These are phyloP conservation scores for Drosophila neocordata DNA, from an alignment of 1,140 invertebrate genomes.

Conservation along the genomic window DNA sequence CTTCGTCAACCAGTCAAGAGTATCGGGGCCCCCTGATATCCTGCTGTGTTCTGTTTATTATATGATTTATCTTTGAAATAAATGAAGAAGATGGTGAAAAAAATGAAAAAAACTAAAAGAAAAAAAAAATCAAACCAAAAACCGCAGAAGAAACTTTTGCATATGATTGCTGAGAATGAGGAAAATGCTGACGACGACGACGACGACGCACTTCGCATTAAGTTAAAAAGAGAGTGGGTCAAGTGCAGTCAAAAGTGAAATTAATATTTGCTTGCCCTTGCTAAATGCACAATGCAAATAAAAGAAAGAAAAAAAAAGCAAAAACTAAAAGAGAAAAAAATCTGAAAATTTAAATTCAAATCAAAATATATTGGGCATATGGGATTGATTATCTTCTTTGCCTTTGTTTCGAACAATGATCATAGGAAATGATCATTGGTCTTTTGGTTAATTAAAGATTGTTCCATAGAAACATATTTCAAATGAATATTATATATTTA, in stretches of 20 bases:
- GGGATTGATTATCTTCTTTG: background rate
- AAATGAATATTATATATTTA: too few species aligned
- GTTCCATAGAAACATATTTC: too few species aligned
- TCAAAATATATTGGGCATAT: slow-evolving; percentile 16
- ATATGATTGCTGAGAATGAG: slow-evolving; percentile 11
- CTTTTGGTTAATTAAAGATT: too few species aligned
- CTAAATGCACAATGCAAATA: slow-evolving; percentile 13
- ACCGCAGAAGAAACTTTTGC: slow-evolving; percentile 6
- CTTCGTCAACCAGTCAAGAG: slow-evolving; percentile 24
- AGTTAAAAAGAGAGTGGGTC: slow-evolving; percentile 72
- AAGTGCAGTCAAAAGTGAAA: slow-evolving; percentile 80
- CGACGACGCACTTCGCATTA: slow-evolving; percentile 44
- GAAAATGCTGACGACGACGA: slow-evolving; percentile 4
- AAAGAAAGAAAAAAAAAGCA: slow-evolving; percentile 3
- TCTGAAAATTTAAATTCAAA: slow-evolving; percentile 15
- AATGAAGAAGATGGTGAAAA: slow-evolving; percentile 3
- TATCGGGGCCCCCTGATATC: slow-evolving; percentile 31
- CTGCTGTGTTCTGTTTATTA: slow-evolving; percentile 72
- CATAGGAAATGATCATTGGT: background rate
- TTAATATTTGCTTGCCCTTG: slow-evolving; percentile 64
- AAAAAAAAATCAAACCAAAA: background rate
- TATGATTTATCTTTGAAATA: slow-evolving; percentile 60
- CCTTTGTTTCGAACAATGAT: background rate
- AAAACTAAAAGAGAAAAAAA: slow-evolving; percentile 5
- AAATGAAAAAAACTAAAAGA: background rate